Conservation (phyloP, 1,140 invertebrate genomes). For the Temnothorax longispinosus region DNA sequence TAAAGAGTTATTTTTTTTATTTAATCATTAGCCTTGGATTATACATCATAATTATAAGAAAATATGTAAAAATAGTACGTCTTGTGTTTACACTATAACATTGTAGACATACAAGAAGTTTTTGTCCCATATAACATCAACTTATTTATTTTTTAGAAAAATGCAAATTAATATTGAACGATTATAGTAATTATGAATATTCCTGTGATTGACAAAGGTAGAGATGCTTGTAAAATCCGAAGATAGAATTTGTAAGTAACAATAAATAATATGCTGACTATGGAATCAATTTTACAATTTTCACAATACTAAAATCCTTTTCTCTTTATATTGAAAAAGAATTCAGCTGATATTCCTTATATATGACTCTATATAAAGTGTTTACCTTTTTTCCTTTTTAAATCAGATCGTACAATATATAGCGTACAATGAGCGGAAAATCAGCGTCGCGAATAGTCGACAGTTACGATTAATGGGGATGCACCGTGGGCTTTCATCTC, state of each 20-base stretch:
- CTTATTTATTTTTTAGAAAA: not conserved
- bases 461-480: conserved; percentile 36
- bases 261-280: not conserved
- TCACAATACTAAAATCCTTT: not conserved
- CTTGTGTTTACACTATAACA: not conserved
- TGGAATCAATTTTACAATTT: not conserved
- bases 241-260: not conserved
- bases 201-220: not conserved
- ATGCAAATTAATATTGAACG: conserved; percentile 1
- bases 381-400: not conserved
- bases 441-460: conserved; percentile 10
- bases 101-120: not conserved
- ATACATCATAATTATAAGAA: not conserved
- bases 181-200: not conserved
- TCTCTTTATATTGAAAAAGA: not conserved
- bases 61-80: not conserved
- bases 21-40: not conserved
- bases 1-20: not conserved
- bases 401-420: not conserved
- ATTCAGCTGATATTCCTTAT: not conserved
- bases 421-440: not conserved
- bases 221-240: not conserved
- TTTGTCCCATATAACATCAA: not conserved
- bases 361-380: not conserved
- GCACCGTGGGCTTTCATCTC: conserved; percentile 58